phyloP scores from a whole-genome alignment of 2,888 invertebrate species.

The Synergus laeviventris region DNA sequence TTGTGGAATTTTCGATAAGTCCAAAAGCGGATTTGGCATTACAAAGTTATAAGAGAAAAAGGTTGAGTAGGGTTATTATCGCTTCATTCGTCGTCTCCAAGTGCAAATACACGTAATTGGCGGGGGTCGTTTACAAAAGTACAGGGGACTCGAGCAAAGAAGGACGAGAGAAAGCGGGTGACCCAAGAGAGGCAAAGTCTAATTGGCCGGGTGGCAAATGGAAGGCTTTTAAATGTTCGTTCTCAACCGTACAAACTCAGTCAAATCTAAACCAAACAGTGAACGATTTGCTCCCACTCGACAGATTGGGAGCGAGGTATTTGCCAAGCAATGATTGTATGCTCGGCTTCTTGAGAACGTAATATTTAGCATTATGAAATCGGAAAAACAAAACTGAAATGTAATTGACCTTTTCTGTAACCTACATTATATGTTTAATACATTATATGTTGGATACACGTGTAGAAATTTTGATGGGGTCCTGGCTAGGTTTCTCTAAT shows the following conservation, averaged over 20 bases:
- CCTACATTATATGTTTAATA: background rate
- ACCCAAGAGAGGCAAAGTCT: slow-evolving; percentile 57
- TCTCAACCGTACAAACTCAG: slow-evolving; percentile 51
- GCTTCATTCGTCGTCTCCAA: slow-evolving; percentile 36
- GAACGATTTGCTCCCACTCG: slow-evolving; percentile 59
- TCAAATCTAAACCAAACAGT: slow-evolving; percentile 54
- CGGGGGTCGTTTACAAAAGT: slow-evolving; percentile 37
- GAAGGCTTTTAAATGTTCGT: slow-evolving; percentile 49
- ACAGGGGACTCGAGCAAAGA: slow-evolving; percentile 34
- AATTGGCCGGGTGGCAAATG: slow-evolving; percentile 67
- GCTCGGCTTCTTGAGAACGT: slow-evolving; percentile 43
- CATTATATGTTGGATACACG: no score
- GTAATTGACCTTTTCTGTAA: background rate
- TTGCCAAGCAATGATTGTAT: slow-evolving; percentile 62
- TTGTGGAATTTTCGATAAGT: background rate
- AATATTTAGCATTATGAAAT: background rate
- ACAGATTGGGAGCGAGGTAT: slow-evolving; percentile 63
- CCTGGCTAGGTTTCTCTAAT: no score
- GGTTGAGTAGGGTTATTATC: slow-evolving; percentile 13
- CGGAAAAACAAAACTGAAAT: background rate
- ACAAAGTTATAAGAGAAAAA: background rate
- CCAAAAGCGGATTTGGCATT: background rate
- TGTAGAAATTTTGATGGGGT: no score
- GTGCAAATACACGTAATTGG: slow-evolving; percentile 45
- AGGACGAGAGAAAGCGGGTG: slow-evolving; percentile 51